phyloP scores from a whole-genome alignment of 2,113 vertebrate species.

The Desmodus rotundus region DNA sequence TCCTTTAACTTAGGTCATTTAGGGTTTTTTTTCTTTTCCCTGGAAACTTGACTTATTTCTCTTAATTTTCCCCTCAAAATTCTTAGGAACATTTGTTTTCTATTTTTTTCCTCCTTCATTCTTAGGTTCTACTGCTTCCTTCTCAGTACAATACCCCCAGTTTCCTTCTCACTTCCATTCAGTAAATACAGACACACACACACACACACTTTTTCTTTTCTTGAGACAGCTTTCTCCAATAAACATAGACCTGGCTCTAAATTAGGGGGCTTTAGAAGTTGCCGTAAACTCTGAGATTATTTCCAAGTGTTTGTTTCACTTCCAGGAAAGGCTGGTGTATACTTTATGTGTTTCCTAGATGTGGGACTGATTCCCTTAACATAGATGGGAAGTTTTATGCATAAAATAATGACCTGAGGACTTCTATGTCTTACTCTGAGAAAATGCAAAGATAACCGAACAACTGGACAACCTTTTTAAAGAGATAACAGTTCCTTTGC shows the following conservation, averaged over 20 bases:
- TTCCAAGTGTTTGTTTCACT: constrained; percentile 47
- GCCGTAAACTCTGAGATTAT: constrained; percentile 28
- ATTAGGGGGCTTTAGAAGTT: constrained; percentile 41
- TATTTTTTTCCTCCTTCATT: neutral
- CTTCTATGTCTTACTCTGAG: neutral
- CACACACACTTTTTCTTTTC: neutral
- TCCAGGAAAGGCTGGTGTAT: neutral
- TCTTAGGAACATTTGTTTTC: neutral
- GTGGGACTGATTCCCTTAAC: neutral
- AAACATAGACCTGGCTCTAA: constrained; percentile 51
- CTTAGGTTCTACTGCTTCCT: neutral
- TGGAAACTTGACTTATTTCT: neutral
- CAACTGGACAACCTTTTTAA: neutral
- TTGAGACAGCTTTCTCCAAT: constrained; percentile 33
- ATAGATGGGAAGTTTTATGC: neutral
- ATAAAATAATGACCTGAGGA: neutral
- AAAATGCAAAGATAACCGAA: neutral
- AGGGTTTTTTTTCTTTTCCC: neutral
- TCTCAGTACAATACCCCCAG: neutral
- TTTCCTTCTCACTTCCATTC: neutral
- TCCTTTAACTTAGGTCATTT: neutral
- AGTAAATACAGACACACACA: neutral
- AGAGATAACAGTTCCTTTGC: neutral
- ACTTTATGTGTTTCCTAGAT: neutral
- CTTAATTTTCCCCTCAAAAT: neutral